These are phyloP conservation scores for Monarcha castaneiventris DNA, from an alignment of 2,113 vertebrate genomes.

Conservation along the genomic window DNA sequence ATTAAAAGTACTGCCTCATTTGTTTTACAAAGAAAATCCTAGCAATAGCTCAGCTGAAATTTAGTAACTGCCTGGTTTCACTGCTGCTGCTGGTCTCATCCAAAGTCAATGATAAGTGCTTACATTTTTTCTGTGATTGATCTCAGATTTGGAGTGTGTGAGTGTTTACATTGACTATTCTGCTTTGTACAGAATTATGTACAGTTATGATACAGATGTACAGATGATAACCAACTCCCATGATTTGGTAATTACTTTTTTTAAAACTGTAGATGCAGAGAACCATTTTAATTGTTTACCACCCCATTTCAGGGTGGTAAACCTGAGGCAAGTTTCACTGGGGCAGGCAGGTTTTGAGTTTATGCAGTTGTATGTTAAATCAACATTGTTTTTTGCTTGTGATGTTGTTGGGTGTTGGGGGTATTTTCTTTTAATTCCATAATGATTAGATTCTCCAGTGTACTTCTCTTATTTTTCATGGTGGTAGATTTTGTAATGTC, in stretches of 20 bases:
- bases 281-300: not conserved
- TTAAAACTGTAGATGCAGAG: not conserved
- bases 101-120: not conserved
- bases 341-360: not conserved
- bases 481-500: constrained; percentile 18
- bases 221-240: not conserved
- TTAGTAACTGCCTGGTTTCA: not conserved
- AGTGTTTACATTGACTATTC: not conserved
- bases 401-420: not conserved
- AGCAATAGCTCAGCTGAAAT: not conserved
- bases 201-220: not conserved
- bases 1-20: not conserved
- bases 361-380: not conserved
- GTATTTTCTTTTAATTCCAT: constrained; percentile 6
- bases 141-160: not conserved
- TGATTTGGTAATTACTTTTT: not conserved
- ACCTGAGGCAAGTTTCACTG: not conserved
- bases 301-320: not conserved
- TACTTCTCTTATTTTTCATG: not conserved
- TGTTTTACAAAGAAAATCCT: not conserved
- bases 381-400: not conserved
- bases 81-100: not conserved
- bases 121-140: not conserved
- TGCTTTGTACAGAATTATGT: not conserved
- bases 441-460: not conserved